Evolutionary conservation across 2,113 vertebrate species (phyloP).

Genomic region (Brachyhypopomus gauderio): DNA sequence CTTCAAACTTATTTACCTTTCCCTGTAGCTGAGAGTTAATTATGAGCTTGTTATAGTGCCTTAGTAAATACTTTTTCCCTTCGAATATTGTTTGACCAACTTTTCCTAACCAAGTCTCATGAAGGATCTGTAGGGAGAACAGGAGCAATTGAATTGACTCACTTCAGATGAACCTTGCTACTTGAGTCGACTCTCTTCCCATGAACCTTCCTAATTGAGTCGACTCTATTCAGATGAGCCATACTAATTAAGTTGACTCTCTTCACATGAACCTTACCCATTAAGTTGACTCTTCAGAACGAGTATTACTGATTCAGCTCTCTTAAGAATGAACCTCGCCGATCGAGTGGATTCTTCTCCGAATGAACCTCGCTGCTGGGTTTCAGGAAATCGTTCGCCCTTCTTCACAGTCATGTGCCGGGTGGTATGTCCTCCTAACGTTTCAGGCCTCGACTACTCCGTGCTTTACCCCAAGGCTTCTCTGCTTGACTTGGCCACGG

Average conservation of each 20-base stretch:
- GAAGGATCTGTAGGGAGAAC: neutral
- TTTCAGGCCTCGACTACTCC: neutral
- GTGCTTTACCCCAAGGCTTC: slow-evolving; percentile 43
- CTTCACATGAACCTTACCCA: no score
- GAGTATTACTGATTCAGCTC: no score
- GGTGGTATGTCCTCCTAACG: neutral
- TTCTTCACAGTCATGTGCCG: neutral
- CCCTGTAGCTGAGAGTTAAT: neutral
- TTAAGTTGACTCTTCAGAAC: no score
- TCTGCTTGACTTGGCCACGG: slow-evolving; percentile 61
- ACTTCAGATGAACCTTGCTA: neutral
- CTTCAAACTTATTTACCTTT: slow-evolving; percentile 1
- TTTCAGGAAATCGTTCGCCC: neutral
- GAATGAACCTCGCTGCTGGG: neutral
- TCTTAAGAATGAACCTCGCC: no score
- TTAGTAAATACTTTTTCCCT: no score
- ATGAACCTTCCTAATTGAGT: neutral
- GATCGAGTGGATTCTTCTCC: no score
- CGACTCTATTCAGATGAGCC: neutral
- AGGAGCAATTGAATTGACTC: no score
- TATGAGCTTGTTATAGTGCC: neutral
- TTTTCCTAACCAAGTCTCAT: neutral
- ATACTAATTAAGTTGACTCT: no score
- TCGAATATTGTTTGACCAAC: no score
- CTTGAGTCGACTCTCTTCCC: no score